Base-by-base conservation (phyloP, 2,113 vertebrate genomes). In the Anguilla japonica region DNA sequence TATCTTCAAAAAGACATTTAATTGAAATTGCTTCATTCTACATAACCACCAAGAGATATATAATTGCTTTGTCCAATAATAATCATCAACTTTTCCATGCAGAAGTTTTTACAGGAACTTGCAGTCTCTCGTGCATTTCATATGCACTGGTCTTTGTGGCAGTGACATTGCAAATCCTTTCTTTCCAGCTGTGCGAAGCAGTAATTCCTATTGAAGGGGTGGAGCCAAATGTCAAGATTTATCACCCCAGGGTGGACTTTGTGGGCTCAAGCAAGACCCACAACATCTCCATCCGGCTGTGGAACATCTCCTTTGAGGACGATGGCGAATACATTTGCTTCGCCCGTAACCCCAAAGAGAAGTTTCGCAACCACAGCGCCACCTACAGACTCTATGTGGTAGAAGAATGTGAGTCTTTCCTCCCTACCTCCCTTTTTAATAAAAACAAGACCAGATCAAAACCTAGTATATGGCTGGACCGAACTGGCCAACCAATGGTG, bases 341-440 rank as follows among this genome's bases (percentile, higher is more conserved):
- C 0, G 98, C 96, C 92, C 96, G 78, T 89, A 99, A 99, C 91
- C 96, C 95, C 63, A 97, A 95, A 91, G 98, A 99, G 94, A 97
- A 91, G 89, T 50, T 94, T 0, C 93, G 96, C 0, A 92, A 96
- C 92, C 96, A 97, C 94, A 97, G 95, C 0, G 97, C 97, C 46
- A 88, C 92, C 84, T 95, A 96, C 91, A 90, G 92, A 82, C 97
- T 99, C 63, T 92, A 85, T 0, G 98, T 99, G 46, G 97, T 99
- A 9, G 96, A 97, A 0, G 94, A 97, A 93, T 50, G 98, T 99
- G 93, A 91, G 97, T 94, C n/a, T 22, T 34, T 20, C n/a, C 18
- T 53, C 29, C 43, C 78, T 57, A 0, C 2, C n/a, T 41, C 11
- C 3, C 7, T 39, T 2, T 29, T 20, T 34, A 29, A 1, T 7